A percentile compares a stretch with the other conserved stretches of the same genome.
These are phyloP conservation scores for Sebastes miniatus DNA, from an alignment of 2,797 vertebrate genomes.

Conservation along the genomic window DNA sequence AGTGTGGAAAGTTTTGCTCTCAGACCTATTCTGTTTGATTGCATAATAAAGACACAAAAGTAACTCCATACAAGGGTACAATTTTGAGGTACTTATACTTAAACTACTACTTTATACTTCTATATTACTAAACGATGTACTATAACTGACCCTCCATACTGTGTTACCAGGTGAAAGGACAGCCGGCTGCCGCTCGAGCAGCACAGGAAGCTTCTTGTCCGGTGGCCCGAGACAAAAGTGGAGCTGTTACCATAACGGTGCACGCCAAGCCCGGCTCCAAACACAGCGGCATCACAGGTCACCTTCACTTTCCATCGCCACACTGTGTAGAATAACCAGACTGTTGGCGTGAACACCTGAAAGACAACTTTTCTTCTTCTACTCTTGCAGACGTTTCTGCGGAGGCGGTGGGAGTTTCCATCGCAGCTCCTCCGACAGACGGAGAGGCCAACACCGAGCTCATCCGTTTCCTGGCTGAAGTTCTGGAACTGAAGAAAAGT, in stretches of 20 bases:
- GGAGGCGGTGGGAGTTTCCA: constrained; percentile 87
- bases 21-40: too few relatives aligned
- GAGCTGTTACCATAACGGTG: constrained; percentile 81
- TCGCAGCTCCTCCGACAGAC: constrained; percentile 91
- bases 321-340: accelerated
- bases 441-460: constrained; percentile 94
- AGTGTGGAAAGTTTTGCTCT: too few relatives aligned
- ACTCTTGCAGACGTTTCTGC: constrained; percentile 80
- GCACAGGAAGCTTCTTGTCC: constrained; percentile 61
- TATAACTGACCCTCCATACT: neutral
- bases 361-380: neutral
- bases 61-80: too few relatives aligned
- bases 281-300: constrained; percentile 90
- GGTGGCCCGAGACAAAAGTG: constrained; percentile 79
- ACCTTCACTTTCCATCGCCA: accelerated
- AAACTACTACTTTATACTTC: too few relatives aligned
- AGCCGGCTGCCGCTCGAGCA: neutral
- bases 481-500: constrained; percentile 89
- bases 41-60: too few relatives aligned
- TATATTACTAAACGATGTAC: too few relatives aligned
- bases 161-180: constrained; percentile 29
- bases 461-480: constrained; percentile 87
- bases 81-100: too few relatives aligned
- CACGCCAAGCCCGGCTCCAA: constrained; percentile 91
- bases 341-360: neutral